Conservation (phyloP, 2,888 invertebrate genomes). For the Melinaea marsaeus region DNA sequence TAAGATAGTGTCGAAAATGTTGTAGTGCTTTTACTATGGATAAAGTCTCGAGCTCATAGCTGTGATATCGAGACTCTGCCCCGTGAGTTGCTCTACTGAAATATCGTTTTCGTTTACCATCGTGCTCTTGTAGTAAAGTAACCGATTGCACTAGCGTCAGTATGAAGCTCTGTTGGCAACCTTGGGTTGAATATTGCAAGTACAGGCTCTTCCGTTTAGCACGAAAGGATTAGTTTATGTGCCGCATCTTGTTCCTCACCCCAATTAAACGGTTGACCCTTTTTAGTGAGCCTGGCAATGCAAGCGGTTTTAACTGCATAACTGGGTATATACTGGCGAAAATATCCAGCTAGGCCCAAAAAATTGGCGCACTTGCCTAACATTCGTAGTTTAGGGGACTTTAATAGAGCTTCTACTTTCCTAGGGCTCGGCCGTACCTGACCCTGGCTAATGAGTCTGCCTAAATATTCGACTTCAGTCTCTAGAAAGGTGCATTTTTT, state of each 20-base stretch:
- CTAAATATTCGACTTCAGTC: constrained; percentile 13
- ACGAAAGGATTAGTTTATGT: not conserved
- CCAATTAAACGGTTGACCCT: not conserved
- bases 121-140: constrained; percentile 11
- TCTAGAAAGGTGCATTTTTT: constrained; percentile 12
- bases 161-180: not conserved
- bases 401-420: constrained; percentile 3
- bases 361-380: constrained; percentile 9
- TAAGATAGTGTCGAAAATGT: constrained; percentile 23
- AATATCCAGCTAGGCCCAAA: constrained; percentile 11
- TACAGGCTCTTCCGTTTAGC: constrained; percentile 7
- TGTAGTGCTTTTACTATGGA: constrained; percentile 32
- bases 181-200: constrained; percentile 5
- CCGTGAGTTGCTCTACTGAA: constrained; percentile 23
- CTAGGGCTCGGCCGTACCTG: constrained; percentile 2
- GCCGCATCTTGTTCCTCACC: constrained; percentile 1
- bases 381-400: constrained; percentile 7
- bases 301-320: not conserved
- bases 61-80: constrained; percentile 30
- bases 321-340: constrained; percentile 8
- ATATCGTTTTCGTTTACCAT: constrained; percentile 20
- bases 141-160: constrained; percentile 7
- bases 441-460: constrained; percentile 9
- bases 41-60: constrained; percentile 31
- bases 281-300: not conserved